A percentile compares a stretch with the other conserved stretches of the same genome.
Evolutionary conservation across 2,888 invertebrate genomes (phyloP).

Genomic region (Sceliomorpha sp.): DNA sequence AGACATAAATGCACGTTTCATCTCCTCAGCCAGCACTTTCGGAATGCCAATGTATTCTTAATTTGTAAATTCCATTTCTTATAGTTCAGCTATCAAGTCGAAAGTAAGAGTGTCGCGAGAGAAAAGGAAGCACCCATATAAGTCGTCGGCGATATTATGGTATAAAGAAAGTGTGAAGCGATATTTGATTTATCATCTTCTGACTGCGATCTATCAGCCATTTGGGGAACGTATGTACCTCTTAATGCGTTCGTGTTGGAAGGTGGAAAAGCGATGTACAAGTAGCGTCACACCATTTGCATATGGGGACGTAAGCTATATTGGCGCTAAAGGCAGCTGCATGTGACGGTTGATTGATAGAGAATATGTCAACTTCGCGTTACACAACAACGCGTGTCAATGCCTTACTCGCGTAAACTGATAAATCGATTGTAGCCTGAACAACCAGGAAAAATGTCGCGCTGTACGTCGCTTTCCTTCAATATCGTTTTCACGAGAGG

Average conservation of each 20-base stretch:
- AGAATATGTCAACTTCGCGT: conserved; percentile 78
- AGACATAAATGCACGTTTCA: too few species aligned
- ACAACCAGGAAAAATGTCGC: conserved; percentile 26
- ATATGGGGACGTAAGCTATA: conserved; percentile 43
- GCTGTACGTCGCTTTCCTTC: conserved; percentile 27
- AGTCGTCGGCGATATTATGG: too few species aligned
- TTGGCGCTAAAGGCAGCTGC: conserved; percentile 67
- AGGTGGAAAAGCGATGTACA: conserved; percentile 47
- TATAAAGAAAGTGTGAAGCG: conserved; percentile 26
- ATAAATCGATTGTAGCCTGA: conserved; percentile 40
- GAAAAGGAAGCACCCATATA: too few species aligned
- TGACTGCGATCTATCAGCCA: conserved; percentile 44
- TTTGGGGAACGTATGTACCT: conserved; percentile 46
- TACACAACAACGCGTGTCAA: conserved; percentile 70
- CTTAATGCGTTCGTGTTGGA: conserved; percentile 41
- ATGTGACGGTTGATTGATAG: conserved; percentile 76
- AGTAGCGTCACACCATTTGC: conserved; percentile 50
- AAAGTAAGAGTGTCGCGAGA: too few species aligned
- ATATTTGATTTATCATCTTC: conserved; percentile 46
- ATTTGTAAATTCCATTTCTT: too few species aligned
- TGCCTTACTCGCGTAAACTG: conserved; percentile 60
- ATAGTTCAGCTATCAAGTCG: too few species aligned
- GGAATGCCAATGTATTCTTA: too few species aligned
- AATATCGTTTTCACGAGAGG: neutral
- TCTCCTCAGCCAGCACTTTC: too few species aligned